A percentile compares a stretch with the other conserved stretches of the same genome.
These are phyloP conservation scores for Eolophus roseicapilla DNA, from an alignment of 2,113 vertebrate genomes.

Conservation along the genomic window DNA sequence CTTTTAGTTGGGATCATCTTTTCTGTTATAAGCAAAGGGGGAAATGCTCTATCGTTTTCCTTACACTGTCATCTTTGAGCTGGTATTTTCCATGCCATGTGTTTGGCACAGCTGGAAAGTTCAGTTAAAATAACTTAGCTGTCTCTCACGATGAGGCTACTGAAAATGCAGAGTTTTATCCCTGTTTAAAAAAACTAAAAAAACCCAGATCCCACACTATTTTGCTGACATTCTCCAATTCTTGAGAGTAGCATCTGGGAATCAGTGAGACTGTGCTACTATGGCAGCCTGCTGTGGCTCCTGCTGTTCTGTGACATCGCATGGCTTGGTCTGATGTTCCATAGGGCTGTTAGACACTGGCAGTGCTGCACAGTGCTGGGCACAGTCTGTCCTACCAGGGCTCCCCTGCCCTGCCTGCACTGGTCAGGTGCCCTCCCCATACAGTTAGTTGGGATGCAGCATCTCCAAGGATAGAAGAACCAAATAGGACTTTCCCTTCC, in stretches of 20 bases:
- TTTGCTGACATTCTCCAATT: background rate
- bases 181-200: background rate
- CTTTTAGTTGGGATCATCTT: background rate
- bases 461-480: background rate
- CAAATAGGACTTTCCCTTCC: background rate
- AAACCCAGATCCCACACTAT: background rate
- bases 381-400: background rate
- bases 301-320: background rate
- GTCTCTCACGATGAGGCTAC: background rate
- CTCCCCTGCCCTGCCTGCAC: background rate
- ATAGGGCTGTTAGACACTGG: accelerated
- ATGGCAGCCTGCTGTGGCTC: background rate
- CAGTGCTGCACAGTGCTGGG: background rate
- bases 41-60: background rate
- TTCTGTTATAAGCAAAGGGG: background rate
- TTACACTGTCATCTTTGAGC: background rate
- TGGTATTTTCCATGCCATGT: background rate
- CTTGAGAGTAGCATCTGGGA: background rate
- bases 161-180: background rate
- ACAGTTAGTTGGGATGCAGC: background rate
- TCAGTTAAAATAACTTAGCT: background rate
- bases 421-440: background rate
- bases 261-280: background rate
- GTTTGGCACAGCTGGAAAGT: background rate
- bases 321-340: background rate